Base-by-base conservation (phyloP, 2,113 vertebrate genomes). In the Ailuropoda melanoleuca region DNA sequence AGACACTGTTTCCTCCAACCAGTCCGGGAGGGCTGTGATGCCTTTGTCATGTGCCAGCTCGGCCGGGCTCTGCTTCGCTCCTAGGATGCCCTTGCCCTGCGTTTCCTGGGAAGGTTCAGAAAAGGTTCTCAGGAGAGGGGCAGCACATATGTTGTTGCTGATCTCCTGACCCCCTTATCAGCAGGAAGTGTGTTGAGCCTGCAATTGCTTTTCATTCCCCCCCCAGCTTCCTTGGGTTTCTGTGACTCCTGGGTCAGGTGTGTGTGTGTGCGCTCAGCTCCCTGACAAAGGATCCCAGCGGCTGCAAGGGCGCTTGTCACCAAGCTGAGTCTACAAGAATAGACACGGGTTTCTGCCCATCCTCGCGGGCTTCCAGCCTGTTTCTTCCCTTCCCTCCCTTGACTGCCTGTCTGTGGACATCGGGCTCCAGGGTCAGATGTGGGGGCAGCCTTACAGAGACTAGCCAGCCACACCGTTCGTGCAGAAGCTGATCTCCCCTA, bases 141-240 rank as follows among this genome's bases (percentile, higher is more conserved):
- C 62, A 14, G 14, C 66, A 18, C 34, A 11, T 24, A 2, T 4
- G 2, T 9, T 58, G 53, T 29, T 53, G 37, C 80, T 26, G 31
- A 18, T 18, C 50, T 15, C 3, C 31, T 6, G 8, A 70, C 23
- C 74, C 14, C 1, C 72, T 2, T 0, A 0, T 23, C 80, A 14
- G 10, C 0, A 0, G 55, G 39, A 58, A 15, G 53, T 0, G 0
- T 21, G 66, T 19, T 37, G 39, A 14, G 23, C 34, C 58, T 58
- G 17, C 15, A 15, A 6, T 29, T 7, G 11, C 23, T 62, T 43
- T 62, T 43, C 21, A 0, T 19, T 6, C 34, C 34, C 17, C 29
- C 24, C 64, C 37, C 60, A 81, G 14, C 53, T 74, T 37, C 66
- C 50, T 70, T 70, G 37, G 14, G 66, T 56, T 48, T 43, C 58